Percentiles rank a stretch among this genome's conserved stretches.
phyloP scores from a whole-genome alignment of 2,113 vertebrate genomes.

The Cervus canadensis region DNA sequence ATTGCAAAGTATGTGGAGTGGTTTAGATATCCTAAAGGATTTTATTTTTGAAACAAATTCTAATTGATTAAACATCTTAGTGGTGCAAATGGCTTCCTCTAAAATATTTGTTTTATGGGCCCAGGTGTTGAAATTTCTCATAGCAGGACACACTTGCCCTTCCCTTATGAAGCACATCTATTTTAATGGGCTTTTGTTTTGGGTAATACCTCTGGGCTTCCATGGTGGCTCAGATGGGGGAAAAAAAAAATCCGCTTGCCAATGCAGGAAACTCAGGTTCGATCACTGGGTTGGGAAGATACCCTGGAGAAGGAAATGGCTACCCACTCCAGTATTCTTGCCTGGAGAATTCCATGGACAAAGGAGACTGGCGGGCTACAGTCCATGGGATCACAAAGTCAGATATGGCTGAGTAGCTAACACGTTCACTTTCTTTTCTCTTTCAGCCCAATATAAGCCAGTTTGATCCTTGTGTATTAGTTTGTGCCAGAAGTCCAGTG shows the following conservation, averaged over 20 bases:
- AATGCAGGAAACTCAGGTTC: background rate
- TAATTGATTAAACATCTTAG: background rate
- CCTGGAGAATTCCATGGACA: background rate
- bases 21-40: background rate
- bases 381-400: background rate
- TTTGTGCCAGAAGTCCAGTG: background rate
- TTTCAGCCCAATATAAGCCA: background rate
- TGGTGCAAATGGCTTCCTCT: background rate
- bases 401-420: background rate
- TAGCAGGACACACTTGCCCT: background rate
- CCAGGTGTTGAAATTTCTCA: background rate
- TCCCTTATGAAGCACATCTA: background rate
- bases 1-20: background rate
- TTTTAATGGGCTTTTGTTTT: background rate
- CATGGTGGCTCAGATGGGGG: background rate
- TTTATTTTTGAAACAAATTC: slow-evolving; percentile 7
- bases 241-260: background rate
- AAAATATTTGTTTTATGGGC: background rate
- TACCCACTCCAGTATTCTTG: background rate
- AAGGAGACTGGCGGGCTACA: background rate
- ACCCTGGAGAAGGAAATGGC: background rate
- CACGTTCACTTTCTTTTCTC: background rate
- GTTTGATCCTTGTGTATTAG: background rate
- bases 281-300: background rate
- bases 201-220: background rate